phyloP scores from a whole-genome alignment of 53 echinoderm and acorn worm species.

The Luidia sarsii region DNA sequence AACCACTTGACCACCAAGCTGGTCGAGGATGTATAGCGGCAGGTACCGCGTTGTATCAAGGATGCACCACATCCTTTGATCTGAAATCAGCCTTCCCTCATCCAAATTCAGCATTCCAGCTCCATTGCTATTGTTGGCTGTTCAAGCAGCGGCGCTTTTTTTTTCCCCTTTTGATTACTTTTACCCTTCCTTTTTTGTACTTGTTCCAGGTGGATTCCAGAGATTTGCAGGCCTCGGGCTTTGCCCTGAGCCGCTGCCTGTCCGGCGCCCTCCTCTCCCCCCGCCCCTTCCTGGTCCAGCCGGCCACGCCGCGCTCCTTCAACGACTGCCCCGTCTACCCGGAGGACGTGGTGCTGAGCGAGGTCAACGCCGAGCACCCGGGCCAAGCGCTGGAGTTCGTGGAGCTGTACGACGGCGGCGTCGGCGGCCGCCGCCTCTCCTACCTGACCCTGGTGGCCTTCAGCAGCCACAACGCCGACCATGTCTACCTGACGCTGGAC shows the following conservation, averaged over 20 bases:
- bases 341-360: conserved; percentile 82
- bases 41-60: too few relatives aligned
- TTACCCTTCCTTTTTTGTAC: not conserved
- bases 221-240: conserved; percentile 33
- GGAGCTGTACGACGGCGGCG: conserved; percentile 89
- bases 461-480: conserved; percentile 62
- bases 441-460: conserved; percentile 77
- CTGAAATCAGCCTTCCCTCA: not conserved
- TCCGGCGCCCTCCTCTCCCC: conserved; percentile 28
- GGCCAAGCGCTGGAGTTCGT: conserved; percentile 76
- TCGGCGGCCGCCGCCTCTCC: conserved; percentile 59
- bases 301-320: conserved; percentile 60
- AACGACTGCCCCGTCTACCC: conserved; percentile 85
- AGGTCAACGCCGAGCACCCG: conserved; percentile 78
- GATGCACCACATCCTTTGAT: too few relatives aligned
- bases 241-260: conserved; percentile 83
- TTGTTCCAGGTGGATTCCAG: conserved; percentile 30
- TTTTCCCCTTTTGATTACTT: too few relatives aligned
- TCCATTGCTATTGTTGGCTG: not conserved
- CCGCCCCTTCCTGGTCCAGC: conserved; percentile 45
- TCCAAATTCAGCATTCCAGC: not conserved
- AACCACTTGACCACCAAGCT: too few relatives aligned
- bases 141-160: too few relatives aligned
- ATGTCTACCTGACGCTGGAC: conserved; percentile 66
- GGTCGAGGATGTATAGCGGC: too few relatives aligned